A percentile compares a stretch with the other conserved stretches of the same genome.
Evolutionary conservation across 2,888 invertebrate species (phyloP).

Genomic region (Stenotaenia linearis): DNA sequence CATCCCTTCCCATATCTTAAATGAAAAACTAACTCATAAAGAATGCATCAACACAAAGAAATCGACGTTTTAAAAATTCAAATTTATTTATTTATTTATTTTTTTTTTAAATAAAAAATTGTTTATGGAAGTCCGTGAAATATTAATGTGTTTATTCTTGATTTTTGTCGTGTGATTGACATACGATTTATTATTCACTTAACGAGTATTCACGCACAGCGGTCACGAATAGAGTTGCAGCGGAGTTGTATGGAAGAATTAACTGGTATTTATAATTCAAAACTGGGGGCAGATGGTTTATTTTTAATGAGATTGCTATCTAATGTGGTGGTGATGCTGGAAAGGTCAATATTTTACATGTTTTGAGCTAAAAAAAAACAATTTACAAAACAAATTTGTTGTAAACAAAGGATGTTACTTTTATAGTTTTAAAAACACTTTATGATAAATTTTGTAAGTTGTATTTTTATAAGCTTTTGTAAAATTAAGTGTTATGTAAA

Average conservation of each 20-base stretch:
- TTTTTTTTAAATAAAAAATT: not conserved
- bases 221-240: not conserved
- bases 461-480: no score
- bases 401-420: no score
- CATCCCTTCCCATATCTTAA: not conserved
- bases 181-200: not conserved
- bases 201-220: not conserved
- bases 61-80: not conserved
- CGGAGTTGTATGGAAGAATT: not conserved
- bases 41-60: not conserved
- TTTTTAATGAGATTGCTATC: not conserved
- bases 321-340: not conserved
- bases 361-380: no score
- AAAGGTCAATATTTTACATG: not conserved
- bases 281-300: not conserved
- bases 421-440: not conserved
- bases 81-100: not conserved
- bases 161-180: not conserved
- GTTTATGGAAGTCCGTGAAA: not conserved
- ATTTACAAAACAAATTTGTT: no score
- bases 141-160: not conserved
- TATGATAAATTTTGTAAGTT: not conserved
- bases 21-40: slow-evolving; percentile 7
- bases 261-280: slow-evolving; percentile 10
- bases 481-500: no score